Conservation (phyloP, 2,113 vertebrate genomes). For the Ciconia maguari region DNA sequence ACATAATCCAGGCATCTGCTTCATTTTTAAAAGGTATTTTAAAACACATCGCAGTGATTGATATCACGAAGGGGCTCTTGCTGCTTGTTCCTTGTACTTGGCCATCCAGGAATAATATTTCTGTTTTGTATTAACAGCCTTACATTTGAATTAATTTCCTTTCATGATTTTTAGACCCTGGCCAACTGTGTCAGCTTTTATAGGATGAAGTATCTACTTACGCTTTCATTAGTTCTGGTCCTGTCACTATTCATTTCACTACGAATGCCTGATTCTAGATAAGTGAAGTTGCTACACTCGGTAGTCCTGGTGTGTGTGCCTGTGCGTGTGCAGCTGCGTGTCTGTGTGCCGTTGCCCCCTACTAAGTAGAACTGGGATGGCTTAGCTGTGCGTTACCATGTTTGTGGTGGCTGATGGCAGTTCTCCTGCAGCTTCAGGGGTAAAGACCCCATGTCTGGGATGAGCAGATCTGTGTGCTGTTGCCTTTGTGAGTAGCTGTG, state of each 20-base stretch:
- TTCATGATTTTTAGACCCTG: background rate
- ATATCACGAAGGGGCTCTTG: background rate
- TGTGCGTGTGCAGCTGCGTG: background rate
- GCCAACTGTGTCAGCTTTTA: background rate
- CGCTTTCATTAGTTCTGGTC: background rate
- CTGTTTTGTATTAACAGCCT: background rate
- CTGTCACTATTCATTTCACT: background rate
- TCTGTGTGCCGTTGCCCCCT: background rate
- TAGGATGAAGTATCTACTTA: background rate
- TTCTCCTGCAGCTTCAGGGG: background rate
- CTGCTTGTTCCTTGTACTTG: background rate
- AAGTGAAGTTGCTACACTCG: background rate
- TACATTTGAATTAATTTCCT: background rate
- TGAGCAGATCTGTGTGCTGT: background rate
- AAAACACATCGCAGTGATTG: background rate
- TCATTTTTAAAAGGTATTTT: background rate
- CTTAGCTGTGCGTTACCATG: background rate
- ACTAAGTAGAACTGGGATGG: background rate
- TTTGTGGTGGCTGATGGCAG: background rate
- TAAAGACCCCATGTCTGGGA: accelerated
- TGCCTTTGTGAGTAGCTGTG: background rate
- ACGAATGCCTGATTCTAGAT: background rate
- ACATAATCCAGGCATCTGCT: background rate
- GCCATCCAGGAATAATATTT: background rate
- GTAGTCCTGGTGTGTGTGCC: background rate